A percentile compares a stretch with the other conserved stretches of the same genome.
These are phyloP conservation scores for Euleptes europaea DNA, from an alignment of 2,113 vertebrate genomes.

Conservation along the genomic window DNA sequence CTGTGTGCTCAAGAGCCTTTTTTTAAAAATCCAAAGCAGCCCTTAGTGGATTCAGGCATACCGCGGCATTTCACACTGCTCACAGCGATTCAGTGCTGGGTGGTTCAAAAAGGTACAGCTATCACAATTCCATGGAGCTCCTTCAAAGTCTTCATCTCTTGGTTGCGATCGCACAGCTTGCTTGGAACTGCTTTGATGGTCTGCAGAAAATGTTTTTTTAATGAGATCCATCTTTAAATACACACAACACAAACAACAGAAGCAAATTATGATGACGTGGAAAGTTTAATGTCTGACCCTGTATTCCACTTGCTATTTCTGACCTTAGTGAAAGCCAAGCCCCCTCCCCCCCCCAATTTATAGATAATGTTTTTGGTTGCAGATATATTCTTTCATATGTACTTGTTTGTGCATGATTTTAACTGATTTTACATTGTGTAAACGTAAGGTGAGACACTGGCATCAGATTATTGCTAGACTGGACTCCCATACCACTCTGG, in stretches of 20 bases:
- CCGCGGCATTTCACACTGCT: constrained; percentile 98
- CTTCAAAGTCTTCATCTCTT: constrained; percentile 97
- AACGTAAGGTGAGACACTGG: too few relatives aligned
- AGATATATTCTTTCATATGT: too few relatives aligned
- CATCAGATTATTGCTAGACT: neutral
- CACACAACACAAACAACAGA: neutral
- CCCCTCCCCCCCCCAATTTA: too few relatives aligned
- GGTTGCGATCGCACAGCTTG: constrained; percentile 75
- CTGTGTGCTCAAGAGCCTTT: constrained; percentile 56
- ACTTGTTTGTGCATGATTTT: too few relatives aligned
- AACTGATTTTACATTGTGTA: too few relatives aligned
- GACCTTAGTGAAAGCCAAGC: neutral
- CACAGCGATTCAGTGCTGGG: constrained; percentile 97
- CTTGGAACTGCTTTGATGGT: constrained; percentile 72
- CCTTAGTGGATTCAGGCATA: constrained; percentile 85
- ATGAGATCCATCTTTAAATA: constrained; percentile 7
- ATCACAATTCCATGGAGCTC: constrained; percentile 97
- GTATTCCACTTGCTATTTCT: neutral
- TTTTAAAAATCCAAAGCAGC: constrained; percentile 48
- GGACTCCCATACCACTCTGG: neutral
- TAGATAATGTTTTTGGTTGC: too few relatives aligned
- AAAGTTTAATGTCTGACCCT: neutral
- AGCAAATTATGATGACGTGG: neutral
- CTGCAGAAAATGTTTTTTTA: constrained; percentile 40
- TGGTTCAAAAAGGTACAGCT: constrained; percentile 99